A percentile compares a stretch with the other conserved stretches of the same genome.
phyloP scores from a whole-genome alignment of 1,140 invertebrate species.

The Bombus sibiricus region DNA sequence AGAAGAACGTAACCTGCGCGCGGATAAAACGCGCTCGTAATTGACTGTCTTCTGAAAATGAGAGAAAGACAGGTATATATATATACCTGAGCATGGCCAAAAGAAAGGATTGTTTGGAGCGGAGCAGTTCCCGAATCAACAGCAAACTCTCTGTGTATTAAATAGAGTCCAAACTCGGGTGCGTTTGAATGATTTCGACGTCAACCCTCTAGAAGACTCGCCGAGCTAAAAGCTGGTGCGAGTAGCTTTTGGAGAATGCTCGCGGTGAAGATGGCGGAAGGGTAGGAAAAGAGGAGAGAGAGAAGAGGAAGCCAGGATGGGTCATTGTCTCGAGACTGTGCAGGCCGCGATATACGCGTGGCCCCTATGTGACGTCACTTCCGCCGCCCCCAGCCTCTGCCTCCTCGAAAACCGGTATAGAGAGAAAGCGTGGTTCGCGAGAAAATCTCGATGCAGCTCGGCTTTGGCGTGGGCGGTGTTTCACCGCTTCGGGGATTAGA shows the following conservation, averaged over 20 bases:
- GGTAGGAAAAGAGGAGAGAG: background rate
- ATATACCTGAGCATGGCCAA: background rate
- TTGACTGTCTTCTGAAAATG: slow-evolving; percentile 22
- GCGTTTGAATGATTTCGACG: background rate
- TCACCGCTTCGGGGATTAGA: slow-evolving; percentile 54
- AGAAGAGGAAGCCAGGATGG: slow-evolving; percentile 35
- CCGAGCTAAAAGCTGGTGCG: background rate
- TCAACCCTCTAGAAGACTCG: background rate
- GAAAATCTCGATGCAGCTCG: slow-evolving; percentile 49
- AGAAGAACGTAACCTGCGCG: background rate
- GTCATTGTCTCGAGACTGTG: slow-evolving; percentile 52
- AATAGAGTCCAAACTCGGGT: background rate
- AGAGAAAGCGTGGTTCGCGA: slow-evolving; percentile 8
- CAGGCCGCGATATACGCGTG: slow-evolving; percentile 44
- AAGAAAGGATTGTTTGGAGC: background rate
- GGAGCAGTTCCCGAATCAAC: too few species aligned
- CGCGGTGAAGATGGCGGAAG: background rate
- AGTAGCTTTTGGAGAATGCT: slow-evolving; percentile 14
- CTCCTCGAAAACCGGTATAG: slow-evolving; percentile 50
- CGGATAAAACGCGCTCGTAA: slow-evolving; percentile 7
- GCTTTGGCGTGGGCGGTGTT: slow-evolving; percentile 61
- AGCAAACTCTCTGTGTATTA: background rate
- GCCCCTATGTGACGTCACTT: slow-evolving; percentile 68
- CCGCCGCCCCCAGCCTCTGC: slow-evolving; percentile 62
- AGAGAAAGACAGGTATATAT: background rate